Evolutionary conservation across 1,140 invertebrate genomes (phyloP).

Genomic region (Grapholita molesta): DNA sequence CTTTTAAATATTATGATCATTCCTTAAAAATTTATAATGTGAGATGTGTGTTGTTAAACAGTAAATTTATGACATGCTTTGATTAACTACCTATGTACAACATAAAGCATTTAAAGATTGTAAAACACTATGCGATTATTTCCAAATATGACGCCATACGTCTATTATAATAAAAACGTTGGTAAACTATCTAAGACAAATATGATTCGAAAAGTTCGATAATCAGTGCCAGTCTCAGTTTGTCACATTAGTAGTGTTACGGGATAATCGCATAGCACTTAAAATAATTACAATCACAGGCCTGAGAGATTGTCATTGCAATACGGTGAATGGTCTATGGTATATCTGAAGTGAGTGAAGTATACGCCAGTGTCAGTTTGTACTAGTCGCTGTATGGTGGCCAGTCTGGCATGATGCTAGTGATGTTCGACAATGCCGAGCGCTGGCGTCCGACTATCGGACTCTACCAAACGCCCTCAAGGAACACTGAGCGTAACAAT

Average conservation of each 20-base stretch:
- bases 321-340: slow-evolving; percentile 63
- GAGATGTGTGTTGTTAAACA: not conserved
- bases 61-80: slow-evolving; percentile 39
- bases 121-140: slow-evolving; percentile 44
- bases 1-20: no score
- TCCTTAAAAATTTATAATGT: not conserved
- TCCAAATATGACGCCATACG: not conserved
- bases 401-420: slow-evolving; percentile 67
- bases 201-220: not conserved
- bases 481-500: slow-evolving; percentile 62
- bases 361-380: slow-evolving; percentile 71
- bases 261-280: slow-evolving; percentile 45
- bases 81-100: slow-evolving; percentile 43
- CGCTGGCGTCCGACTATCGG: slow-evolving; percentile 27
- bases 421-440: slow-evolving; percentile 45
- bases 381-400: slow-evolving; percentile 67
- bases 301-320: slow-evolving; percentile 44
- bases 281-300: slow-evolving; percentile 64
- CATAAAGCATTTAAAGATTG: slow-evolving; percentile 40
- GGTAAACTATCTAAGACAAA: not conserved
- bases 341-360: slow-evolving; percentile 70
- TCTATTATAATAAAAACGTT: not conserved
- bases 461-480: slow-evolving; percentile 38
- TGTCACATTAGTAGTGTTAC: not conserved
- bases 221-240: not conserved